Base-by-base conservation (phyloP, 1,140 invertebrate genomes). In the Lethrus apterus region DNA sequence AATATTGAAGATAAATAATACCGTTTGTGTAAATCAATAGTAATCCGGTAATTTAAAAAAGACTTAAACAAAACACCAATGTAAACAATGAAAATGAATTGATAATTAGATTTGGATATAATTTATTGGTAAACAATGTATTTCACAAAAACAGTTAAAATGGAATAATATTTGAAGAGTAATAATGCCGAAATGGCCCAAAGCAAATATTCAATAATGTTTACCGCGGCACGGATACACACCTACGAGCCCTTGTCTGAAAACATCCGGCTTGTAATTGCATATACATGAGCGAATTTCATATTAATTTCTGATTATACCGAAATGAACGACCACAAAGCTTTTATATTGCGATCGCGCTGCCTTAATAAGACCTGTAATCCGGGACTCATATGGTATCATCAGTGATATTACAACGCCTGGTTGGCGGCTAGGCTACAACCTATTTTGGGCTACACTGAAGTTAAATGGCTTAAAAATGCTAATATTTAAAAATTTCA, bases 241-340 rank as follows among this genome's bases (percentile, higher is more conserved):
- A 34, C 30, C 43, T 46, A 30, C 24, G 11, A 13, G 30, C 52
- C 38, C 19, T 34, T 21, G 49, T 60, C 53, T 48, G 52, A 57
- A 64, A 63, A 65, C 62, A 66, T 64, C 57, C 59, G 60, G 57
- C 32, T 24, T 19, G 45, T 53, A 53, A 56, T 56, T 56, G 54
- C 54, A 56, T 56, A 53, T 53, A 65, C 64, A 64, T 65, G 62
- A 66, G 59, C 58, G 63, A 59, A 65, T 66, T 63, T 67, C 64
- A 65, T 65, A 66, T 66, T 65, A 66, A 64, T 66, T 65, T 67
- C 63, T 66, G 65, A 64, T 66, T 64, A 63, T 65, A 57, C 59
- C 38, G 53, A 57, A 59, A 62, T 56, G 61, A 60, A 59, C 62
- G 62, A 53, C 62, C 62, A 64, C 64, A 65, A 65, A 65, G 61